phyloP scores from a whole-genome alignment of 2,797 vertebrate genomes.

The Hyperoplus immaculatus region DNA sequence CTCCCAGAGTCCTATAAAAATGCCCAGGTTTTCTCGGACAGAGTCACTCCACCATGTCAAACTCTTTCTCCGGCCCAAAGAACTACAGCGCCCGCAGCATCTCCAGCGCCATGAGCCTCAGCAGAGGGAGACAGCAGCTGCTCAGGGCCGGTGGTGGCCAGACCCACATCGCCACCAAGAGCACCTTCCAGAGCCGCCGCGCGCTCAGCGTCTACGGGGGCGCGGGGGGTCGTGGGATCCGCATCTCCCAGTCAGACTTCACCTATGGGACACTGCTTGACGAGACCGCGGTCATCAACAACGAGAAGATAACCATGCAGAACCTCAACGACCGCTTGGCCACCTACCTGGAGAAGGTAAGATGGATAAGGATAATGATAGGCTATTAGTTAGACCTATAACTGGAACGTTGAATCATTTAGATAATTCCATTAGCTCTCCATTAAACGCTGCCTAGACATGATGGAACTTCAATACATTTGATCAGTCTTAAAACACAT shows the following conservation, averaged over 20 bases:
- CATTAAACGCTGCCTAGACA: not conserved
- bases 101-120: not conserved
- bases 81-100: constrained; percentile 31
- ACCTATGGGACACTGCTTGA: not conserved
- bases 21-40: not conserved
- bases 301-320: constrained; percentile 80
- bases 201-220: constrained; percentile 66
- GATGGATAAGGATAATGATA: not conserved
- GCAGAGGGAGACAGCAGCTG: not conserved
- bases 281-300: not conserved
- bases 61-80: not conserved
- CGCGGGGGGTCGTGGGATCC: constrained; percentile 51
- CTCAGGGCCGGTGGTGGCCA: not conserved
- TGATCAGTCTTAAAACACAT: not conserved
- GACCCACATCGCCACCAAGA: not conserved
- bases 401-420: too few relatives aligned
- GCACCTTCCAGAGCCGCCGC: not conserved
- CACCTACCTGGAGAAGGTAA: constrained; percentile 78
- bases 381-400: too few relatives aligned
- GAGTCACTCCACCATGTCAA: constrained; percentile 44
- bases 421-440: not conserved
- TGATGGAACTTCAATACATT: not conserved
- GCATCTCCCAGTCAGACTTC: constrained; percentile 49
- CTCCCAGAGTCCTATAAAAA: constrained; percentile 40
- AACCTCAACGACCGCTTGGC: constrained; percentile 83